Percentiles rank a stretch among this genome's conserved stretches.
Conservation (phyloP, 2,797 vertebrate species). For the Knipowitschia caucasica region DNA sequence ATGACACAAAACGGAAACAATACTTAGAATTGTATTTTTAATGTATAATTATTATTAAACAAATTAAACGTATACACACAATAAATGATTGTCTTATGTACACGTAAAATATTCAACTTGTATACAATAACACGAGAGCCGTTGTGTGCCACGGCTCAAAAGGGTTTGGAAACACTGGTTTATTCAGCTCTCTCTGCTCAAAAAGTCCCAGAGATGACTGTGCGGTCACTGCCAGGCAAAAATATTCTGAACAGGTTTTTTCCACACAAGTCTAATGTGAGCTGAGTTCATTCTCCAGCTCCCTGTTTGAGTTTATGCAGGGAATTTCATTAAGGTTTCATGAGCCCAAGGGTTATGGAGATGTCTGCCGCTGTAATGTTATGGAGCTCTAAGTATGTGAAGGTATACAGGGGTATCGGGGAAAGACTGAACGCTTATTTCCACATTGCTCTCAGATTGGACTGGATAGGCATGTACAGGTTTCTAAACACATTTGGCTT, state of each 20-base stretch:
- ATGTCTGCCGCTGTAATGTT: slow-evolving; percentile 17
- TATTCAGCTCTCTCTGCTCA: slow-evolving; percentile 5
- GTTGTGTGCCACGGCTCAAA: too few species aligned
- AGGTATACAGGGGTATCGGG: background rate
- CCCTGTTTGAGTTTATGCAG: slow-evolving; percentile 6
- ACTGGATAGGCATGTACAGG: background rate
- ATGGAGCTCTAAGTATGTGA: background rate
- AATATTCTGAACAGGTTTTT: slow-evolving; percentile 30
- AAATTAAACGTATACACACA: too few species aligned
- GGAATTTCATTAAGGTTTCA: slow-evolving; percentile 31
- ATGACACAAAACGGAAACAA: too few species aligned
- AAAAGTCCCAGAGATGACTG: slow-evolving; percentile 22
- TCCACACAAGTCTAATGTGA: slow-evolving; percentile 24
- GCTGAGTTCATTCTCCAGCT: slow-evolving; percentile 11
- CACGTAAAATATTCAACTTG: too few species aligned
- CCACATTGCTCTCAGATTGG: background rate
- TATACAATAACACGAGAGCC: too few species aligned
- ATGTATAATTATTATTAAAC: too few species aligned
- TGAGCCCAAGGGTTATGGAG: slow-evolving; percentile 25
- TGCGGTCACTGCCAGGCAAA: slow-evolving; percentile 17
- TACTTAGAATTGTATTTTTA: too few species aligned
- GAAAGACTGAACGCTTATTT: background rate
- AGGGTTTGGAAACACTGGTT: slow-evolving; percentile 25
- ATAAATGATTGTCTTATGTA: too few species aligned
- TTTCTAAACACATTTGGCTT: background rate